Conservation (phyloP, 2,113 vertebrate species). For the Chaetorhynchus papuensis region DNA sequence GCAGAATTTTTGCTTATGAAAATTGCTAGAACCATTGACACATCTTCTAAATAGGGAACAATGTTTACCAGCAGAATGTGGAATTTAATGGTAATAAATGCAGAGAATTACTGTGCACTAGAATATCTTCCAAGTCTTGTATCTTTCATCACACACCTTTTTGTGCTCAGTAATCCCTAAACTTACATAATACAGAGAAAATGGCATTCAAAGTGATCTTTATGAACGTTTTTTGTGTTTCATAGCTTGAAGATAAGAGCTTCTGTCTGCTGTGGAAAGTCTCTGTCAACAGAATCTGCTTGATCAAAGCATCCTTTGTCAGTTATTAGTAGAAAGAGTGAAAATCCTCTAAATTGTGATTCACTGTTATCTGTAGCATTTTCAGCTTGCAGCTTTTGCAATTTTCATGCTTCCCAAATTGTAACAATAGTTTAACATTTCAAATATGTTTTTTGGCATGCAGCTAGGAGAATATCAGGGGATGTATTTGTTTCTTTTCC, state of each 20-base stretch:
- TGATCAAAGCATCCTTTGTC: conserved; percentile 72
- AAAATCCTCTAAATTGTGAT: conserved; percentile 65
- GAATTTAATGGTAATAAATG: conserved; percentile 50
- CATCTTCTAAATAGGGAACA: conserved; percentile 10
- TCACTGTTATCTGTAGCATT: conserved; percentile 60
- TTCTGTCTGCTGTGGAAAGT: conserved; percentile 64
- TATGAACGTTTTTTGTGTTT: conserved; percentile 65
- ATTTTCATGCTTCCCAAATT: conserved; percentile 70
- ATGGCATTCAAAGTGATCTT: conserved; percentile 69
- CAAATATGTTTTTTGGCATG: conserved; percentile 38
- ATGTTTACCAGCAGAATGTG: conserved; percentile 28
- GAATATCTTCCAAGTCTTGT: conserved; percentile 28
- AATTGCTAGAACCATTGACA: background rate
- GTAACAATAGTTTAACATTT: conserved; percentile 62
- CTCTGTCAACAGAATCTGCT: conserved; percentile 67
- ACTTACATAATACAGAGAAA: conserved; percentile 63
- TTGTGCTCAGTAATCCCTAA: conserved; percentile 65
- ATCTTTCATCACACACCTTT: conserved; percentile 62
- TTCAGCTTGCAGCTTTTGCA: conserved; percentile 64
- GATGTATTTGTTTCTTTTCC: conserved; percentile 19
- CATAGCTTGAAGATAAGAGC: conserved; percentile 69
- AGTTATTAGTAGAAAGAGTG: conserved; percentile 67
- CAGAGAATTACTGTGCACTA: conserved; percentile 13
- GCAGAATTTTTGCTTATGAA: conserved; percentile 28
- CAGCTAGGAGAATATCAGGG: background rate